Base-by-base conservation (phyloP, 2,888 invertebrate species). In the Cybosia mesomella region DNA sequence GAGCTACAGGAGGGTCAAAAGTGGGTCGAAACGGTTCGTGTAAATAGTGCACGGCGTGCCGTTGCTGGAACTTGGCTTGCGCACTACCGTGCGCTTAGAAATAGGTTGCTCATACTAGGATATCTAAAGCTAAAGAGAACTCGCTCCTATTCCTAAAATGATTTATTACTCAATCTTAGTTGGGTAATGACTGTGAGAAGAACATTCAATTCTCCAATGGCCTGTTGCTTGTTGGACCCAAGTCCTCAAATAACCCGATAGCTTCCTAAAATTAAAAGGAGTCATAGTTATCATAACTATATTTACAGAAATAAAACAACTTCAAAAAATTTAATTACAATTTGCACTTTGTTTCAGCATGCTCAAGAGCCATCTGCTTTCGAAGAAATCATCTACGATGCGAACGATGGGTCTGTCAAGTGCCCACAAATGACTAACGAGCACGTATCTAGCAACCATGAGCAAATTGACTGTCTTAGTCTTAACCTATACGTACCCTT, bases 391-490 rank as follows among this genome's bases (percentile, higher is more conserved):
- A 87, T 94, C 61, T 92, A 85, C 70, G 85, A 90, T 66, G 95
- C 95, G 1, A 84, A 88, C 57, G 89, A 92, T 64, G 89, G 86
- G 0, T 86, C 88, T 8, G 76, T 85, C n/a, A 86, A 83, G 75
- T 94, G 94, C 69, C 94, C 94, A 39, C 94, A 94, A 83, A 72
- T 78, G 76, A 73, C 63, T 7, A 60, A 59, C 32, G 59, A 63
- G n/a, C 70, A 70, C 49, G 18, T 79, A 1, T 72, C 81, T 13
- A 74, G 76, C 66, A 72, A 75, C 39, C 39, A 77, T 66, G 91
- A 89, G 54, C 76, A 72, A 39, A 89, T 96, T 70, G 96, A 96
- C 83, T 97, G 97, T 73, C 93, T 97, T 0, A 96, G 95, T 70
- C 83, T 97, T 9, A 97, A 97, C 83, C 95, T 97, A 0, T 93